Percentiles rank a stretch among this genome's conserved stretches.
phyloP scores from a whole-genome alignment of 2,113 vertebrate genomes.

The Epinephelus moara region DNA sequence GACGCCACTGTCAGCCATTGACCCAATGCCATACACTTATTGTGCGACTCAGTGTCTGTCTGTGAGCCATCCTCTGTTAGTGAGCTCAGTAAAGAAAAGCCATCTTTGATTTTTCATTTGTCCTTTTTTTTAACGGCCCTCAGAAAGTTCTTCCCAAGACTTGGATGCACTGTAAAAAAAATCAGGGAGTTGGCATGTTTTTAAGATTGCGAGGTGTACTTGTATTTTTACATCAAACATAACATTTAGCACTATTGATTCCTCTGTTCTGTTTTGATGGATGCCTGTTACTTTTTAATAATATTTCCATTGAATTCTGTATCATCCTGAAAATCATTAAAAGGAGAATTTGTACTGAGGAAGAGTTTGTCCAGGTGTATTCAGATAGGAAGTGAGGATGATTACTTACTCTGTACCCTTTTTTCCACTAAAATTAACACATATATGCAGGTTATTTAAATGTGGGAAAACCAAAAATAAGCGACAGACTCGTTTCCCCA shows the following conservation, averaged over 20 bases:
- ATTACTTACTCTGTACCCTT: no score
- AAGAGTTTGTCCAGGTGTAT: not conserved
- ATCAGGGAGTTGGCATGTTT: not conserved
- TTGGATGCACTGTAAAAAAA: not conserved
- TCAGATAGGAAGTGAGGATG: not conserved
- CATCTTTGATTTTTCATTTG: not conserved
- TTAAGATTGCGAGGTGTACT: not conserved
- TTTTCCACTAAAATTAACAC: no score
- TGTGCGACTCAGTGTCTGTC: not conserved
- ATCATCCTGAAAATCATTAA: slow-evolving; percentile 44
- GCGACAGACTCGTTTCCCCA: no score
- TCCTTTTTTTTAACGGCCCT: not conserved
- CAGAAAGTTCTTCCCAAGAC: not conserved
- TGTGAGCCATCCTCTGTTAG: not conserved
- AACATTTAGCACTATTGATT: not conserved
- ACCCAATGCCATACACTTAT: not conserved
- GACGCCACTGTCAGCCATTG: not conserved
- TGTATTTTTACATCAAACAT: not conserved
- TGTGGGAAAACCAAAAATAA: no score
- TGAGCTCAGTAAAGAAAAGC: slow-evolving; percentile 4
- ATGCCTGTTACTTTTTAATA: slow-evolving; percentile 15
- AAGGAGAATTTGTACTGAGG: slow-evolving; percentile 38
- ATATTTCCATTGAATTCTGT: slow-evolving; percentile 29
- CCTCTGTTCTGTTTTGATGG: slow-evolving; percentile 1
- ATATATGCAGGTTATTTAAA: no score